Conservation (phyloP, 2,888 invertebrate species). For the Argynnis bischoffii region DNA sequence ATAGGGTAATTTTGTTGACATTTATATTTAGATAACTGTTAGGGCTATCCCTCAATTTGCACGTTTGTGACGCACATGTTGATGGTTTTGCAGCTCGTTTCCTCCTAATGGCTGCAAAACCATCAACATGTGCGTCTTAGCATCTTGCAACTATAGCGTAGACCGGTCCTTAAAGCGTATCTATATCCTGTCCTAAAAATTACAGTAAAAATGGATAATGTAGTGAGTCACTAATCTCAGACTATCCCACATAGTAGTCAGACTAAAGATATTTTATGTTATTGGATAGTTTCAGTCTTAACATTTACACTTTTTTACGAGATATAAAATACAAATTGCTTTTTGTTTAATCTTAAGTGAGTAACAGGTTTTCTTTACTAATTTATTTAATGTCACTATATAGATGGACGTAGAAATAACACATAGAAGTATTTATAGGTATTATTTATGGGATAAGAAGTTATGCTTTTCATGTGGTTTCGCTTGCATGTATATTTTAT, state of each 20-base stretch:
- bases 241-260: neutral
- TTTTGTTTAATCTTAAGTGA: conserved; percentile 17
- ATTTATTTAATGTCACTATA: conserved; percentile 7
- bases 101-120: too few species aligned
- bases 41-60: too few species aligned
- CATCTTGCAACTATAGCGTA: too few species aligned
- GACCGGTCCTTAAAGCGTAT: too few species aligned
- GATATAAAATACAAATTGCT: conserved; percentile 17
- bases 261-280: conserved; percentile 3
- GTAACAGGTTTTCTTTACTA: conserved; percentile 8
- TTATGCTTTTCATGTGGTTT: neutral
- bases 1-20: too few species aligned
- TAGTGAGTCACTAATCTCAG: too few species aligned
- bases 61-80: too few species aligned
- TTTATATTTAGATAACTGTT: too few species aligned
- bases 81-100: too few species aligned
- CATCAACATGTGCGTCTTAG: too few species aligned
- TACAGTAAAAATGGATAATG: too few species aligned
- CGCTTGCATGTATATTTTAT: neutral
- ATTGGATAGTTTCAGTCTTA: conserved; percentile 7
- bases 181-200: too few species aligned
- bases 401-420: conserved; percentile 9
- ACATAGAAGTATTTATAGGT: conserved; percentile 9
- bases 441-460: conserved; percentile 3
- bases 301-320: conserved; percentile 18